phyloP scores from a whole-genome alignment of 2,888 invertebrate genomes.

The Pherbina coryleti region DNA sequence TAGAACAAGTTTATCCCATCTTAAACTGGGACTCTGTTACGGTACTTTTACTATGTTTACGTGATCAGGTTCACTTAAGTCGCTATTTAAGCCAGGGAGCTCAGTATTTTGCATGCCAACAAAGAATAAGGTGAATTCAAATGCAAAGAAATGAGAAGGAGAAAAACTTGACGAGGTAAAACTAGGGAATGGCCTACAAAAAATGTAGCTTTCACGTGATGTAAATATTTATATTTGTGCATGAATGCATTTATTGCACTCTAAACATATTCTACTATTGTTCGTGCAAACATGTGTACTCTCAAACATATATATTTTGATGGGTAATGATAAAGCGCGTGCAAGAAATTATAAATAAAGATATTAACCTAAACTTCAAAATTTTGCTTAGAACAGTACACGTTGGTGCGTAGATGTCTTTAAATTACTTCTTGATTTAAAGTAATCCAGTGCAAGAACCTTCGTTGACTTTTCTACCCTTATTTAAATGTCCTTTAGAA shows the following conservation, averaged over 20 bases:
- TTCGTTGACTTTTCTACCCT: background rate
- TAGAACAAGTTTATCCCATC: slow-evolving; percentile 62
- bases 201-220: slow-evolving; percentile 2
- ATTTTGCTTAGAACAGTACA: slow-evolving; percentile 18
- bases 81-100: slow-evolving; percentile 1
- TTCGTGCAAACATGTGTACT: background rate
- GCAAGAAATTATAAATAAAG: too few relatives aligned
- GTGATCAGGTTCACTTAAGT: slow-evolving; percentile 38
- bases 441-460: slow-evolving; percentile 1
- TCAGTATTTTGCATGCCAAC: background rate
- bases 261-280: background rate
- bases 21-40: slow-evolving; percentile 69
- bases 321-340: background rate
- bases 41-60: slow-evolving; percentile 64
- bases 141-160: background rate
- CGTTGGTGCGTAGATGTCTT: background rate
- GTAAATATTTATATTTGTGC: slow-evolving; percentile 1
- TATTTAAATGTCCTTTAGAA: slow-evolving; percentile 9
- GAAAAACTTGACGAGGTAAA: background rate
- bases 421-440: background rate
- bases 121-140: background rate
- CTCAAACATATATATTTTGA: background rate
- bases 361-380: background rate
- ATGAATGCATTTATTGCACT: background rate
- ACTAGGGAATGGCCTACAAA: slow-evolving; percentile 10